phyloP scores from a whole-genome alignment of 1,140 invertebrate species.

The Bombus consobrinus region DNA sequence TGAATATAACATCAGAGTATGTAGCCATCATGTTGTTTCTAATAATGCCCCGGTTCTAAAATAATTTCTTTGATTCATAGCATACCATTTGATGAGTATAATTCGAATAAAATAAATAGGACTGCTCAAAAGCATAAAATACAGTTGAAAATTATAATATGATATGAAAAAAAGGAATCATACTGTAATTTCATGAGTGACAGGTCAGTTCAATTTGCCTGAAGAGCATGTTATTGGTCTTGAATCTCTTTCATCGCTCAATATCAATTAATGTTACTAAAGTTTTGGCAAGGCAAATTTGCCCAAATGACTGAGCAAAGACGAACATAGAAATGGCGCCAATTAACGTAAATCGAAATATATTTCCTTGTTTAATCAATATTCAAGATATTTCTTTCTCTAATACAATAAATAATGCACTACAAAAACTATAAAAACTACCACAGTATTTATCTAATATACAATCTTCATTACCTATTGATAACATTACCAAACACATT shows the following conservation, averaged over 20 bases:
- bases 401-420: constrained; percentile 48
- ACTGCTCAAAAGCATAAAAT: not conserved
- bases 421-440: constrained; percentile 58
- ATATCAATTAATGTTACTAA: constrained; percentile 5
- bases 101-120: not conserved
- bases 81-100: not conserved
- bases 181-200: not conserved
- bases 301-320: not conserved
- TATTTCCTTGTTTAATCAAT: not conserved
- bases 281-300: constrained; percentile 4
- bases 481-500: constrained; percentile 63
- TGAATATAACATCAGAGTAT: not conserved
- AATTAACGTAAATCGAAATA: not conserved
- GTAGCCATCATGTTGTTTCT: not conserved
- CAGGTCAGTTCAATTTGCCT: not conserved
- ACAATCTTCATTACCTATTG: constrained; percentile 44
- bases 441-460: constrained; percentile 53
- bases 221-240: not conserved
- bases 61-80: not conserved
- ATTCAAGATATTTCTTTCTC: not conserved
- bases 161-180: not conserved
- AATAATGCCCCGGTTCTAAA: constrained; percentile 18
- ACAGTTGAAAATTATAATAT: not conserved
- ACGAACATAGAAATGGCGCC: not conserved
- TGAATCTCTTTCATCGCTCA: not conserved